phyloP scores from a whole-genome alignment of 2,113 vertebrate genomes.

The Paramisgurnus dabryanus region DNA sequence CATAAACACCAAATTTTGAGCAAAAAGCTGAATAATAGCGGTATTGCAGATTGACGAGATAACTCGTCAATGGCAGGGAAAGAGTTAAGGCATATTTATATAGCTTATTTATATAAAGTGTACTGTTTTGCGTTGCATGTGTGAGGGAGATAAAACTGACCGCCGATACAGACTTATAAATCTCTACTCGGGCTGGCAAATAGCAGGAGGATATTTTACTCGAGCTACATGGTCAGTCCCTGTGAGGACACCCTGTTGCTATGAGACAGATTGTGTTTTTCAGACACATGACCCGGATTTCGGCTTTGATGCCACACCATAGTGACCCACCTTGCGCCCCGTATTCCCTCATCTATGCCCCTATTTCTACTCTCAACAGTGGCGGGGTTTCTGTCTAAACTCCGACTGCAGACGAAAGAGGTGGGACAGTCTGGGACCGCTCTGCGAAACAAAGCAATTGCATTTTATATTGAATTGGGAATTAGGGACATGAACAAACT shows the following conservation, averaged over 20 bases:
- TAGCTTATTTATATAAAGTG: no score
- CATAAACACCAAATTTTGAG: no score
- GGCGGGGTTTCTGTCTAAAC: slow-evolving; percentile 22
- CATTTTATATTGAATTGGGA: slow-evolving; percentile 80
- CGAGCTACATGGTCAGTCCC: slow-evolving; percentile 5
- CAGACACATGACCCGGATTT: slow-evolving; percentile 43
- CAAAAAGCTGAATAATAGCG: no score
- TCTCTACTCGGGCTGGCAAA: slow-evolving; percentile 3
- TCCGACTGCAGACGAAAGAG: slow-evolving; percentile 26
- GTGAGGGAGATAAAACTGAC: no score
- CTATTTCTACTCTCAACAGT: slow-evolving; percentile 24
- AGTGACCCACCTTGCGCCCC: slow-evolving; percentile 16
- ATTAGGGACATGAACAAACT: slow-evolving; percentile 69
- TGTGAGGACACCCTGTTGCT: slow-evolving; percentile 39
- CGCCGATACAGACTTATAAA: not conserved
- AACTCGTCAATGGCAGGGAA: no score
- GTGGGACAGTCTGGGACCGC: slow-evolving; percentile 67
- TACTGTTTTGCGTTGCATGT: no score
- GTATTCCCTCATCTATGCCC: slow-evolving; percentile 34
- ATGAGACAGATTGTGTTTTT: slow-evolving; percentile 47
- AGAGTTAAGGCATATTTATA: no score
- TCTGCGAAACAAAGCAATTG: slow-evolving; percentile 78
- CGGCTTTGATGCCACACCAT: slow-evolving; percentile 10
- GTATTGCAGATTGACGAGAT: no score
- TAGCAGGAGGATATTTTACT: slow-evolving; percentile 1